Evolutionary conservation across 2,113 vertebrate species (phyloP).

Genomic region (Motacilla tschutschensis): DNA sequence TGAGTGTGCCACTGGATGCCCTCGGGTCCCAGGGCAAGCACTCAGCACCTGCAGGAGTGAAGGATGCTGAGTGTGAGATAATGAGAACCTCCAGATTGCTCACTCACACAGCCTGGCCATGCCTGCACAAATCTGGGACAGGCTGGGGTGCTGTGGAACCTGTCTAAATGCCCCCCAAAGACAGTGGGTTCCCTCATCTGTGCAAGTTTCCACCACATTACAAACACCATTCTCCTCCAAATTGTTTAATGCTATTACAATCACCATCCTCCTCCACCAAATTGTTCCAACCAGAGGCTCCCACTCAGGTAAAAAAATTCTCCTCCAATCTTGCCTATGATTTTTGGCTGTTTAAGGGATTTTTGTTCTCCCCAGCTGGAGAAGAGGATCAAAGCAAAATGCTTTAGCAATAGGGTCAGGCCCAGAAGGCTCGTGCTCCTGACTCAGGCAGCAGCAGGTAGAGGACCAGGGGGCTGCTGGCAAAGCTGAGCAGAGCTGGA

Average conservation of each 20-base stretch:
- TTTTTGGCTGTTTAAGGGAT: not conserved
- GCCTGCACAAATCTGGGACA: not conserved
- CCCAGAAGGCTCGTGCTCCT: not conserved
- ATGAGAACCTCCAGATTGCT: not conserved
- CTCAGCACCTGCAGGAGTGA: not conserved
- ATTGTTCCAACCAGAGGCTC: not conserved
- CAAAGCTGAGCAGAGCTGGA: not conserved
- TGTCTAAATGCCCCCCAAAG: not conserved
- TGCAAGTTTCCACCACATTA: not conserved
- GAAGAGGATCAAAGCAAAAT: constrained; percentile 16
- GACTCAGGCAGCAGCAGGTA: not conserved
- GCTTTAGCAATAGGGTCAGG: not conserved
- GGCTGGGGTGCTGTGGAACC: not conserved
- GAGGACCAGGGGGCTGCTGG: not conserved
- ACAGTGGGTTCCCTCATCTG: not conserved
- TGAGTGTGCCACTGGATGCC: rapidly evolving
- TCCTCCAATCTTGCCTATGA: not conserved
- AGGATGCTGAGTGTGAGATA: not conserved
- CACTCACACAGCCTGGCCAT: not conserved
- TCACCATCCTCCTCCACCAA: not conserved
- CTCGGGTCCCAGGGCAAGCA: not conserved
- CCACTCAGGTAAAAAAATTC: not conserved
- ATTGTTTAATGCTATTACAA: not conserved
- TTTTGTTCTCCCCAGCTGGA: not conserved
- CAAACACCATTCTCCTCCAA: not conserved